Evolutionary conservation across 2,797 vertebrate genomes (phyloP), one percentile per base, ranked within the genome.

Genomic region (Acanthis flammea): DNA sequence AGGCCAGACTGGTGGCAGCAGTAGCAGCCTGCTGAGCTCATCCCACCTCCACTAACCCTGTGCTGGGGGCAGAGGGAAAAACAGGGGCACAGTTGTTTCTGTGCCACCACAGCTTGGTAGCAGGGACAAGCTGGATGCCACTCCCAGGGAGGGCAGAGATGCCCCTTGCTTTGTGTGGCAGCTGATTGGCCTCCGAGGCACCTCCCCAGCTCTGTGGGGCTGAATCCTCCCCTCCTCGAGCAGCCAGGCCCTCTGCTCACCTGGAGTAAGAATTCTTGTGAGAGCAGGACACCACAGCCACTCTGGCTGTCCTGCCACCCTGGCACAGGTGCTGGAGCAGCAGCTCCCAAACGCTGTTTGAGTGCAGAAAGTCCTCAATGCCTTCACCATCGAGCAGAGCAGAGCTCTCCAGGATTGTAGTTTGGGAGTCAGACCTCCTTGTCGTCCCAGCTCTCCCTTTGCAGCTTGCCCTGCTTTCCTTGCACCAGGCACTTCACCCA

Each of bases 201-300:
- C 33, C 24, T 78, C 11, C 45, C 7, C 23, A 48, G 66, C 37
- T 23, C 7, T 8, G 1, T 1, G 1, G 5, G 12, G 22, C 76
- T 70, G 60, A 66, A 65, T 28, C 3, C 14, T n/a, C 35, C 30
- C 55, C 23, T 37, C 25, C 45, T 62, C 0, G 0, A 76, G n/a
- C 39, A 24, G 9, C 33, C 31, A 48, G 42, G 21, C 39, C 9
- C 17, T 58, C 51, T 65, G n/a, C 30, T 70, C 0, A 0, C 68
- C 1, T 63, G 14, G 1, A 8, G 0, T 12, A 10, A 44, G 27
- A 3, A 22, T 31, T 58, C 45, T 42, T 10, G 0, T 12, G 41
- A 31, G 37, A 67, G 44, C 44, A 67, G 53, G 28, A 31, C 48
- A 42, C 19, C 14, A 2, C 0, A 1, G 55, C 19, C 14, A 0